Evolutionary conservation across 2,113 vertebrate species (phyloP).

Genomic region (Sitta europaea): DNA sequence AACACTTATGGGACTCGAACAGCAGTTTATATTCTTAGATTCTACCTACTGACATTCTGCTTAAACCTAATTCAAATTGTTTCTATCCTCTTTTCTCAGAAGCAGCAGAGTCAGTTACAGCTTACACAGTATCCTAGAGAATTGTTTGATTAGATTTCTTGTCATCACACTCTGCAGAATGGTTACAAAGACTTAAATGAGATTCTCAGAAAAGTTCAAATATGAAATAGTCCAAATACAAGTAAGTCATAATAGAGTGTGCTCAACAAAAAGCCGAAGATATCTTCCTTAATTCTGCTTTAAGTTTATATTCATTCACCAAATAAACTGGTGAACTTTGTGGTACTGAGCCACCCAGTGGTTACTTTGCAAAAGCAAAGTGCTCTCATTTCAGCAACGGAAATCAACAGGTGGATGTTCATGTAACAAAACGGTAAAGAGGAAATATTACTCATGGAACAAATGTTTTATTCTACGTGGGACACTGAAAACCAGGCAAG

Average conservation of each 20-base stretch:
- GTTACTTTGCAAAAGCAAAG: background rate
- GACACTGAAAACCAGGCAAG: background rate
- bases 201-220: background rate
- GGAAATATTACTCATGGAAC: background rate
- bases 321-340: background rate
- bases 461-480: background rate
- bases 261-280: background rate
- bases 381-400: background rate
- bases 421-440: fast-evolving
- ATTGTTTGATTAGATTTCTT: background rate
- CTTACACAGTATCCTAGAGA: background rate
- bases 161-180: background rate
- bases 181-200: background rate
- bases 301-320: background rate
- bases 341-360: slow-evolving; percentile 18
- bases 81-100: background rate
- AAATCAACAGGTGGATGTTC: background rate
- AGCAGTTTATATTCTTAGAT: background rate
- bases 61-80: background rate
- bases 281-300: background rate
- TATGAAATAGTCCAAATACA: background rate
- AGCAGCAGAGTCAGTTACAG: background rate
- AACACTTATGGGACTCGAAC: background rate
- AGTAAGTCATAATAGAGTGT: background rate
- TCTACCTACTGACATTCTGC: background rate